A percentile compares a stretch with the other conserved stretches of the same genome.
Conservation (phyloP, 1,140 invertebrate species). For the Drosophila pachea region DNA sequence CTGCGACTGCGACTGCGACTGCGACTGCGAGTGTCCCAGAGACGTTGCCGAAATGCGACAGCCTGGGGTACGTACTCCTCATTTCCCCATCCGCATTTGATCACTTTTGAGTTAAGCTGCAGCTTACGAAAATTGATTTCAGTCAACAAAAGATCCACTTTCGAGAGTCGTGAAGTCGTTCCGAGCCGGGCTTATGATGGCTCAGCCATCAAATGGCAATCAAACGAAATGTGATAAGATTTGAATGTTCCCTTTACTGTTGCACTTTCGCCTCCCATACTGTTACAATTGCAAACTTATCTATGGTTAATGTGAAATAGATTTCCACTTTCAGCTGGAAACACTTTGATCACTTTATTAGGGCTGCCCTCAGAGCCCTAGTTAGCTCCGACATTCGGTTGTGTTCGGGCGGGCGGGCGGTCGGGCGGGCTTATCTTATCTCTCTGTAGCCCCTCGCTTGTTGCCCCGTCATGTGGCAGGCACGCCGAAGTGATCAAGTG, state of each 20-base stretch:
- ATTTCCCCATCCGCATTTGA: slow-evolving; percentile 22
- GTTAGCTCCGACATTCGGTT: not conserved
- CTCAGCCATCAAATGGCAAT: no score
- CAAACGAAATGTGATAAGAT: no score
- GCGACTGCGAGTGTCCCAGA: slow-evolving; percentile 17
- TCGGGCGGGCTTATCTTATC: slow-evolving; percentile 46
- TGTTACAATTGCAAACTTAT: slow-evolving; percentile 14
- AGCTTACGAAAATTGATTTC: slow-evolving; percentile 37
- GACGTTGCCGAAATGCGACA: slow-evolving; percentile 33
- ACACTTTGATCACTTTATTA: slow-evolving; percentile 38
- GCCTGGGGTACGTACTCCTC: slow-evolving; percentile 15
- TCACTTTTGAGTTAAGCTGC: slow-evolving; percentile 41
- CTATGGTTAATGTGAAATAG: not conserved
- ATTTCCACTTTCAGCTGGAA: not conserved
- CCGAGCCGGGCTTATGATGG: no score
- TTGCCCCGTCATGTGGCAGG: slow-evolving; percentile 9
- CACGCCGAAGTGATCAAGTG: slow-evolving; percentile 1
- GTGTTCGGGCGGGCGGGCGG: no score
- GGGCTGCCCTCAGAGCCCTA: not conserved
- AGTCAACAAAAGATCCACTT: slow-evolving; percentile 18
- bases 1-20: no score
- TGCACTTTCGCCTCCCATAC: not conserved
- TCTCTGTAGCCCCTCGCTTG: not conserved
- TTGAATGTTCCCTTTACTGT: not conserved
- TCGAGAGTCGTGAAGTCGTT: not conserved